Base-by-base conservation (phyloP, 30 jellyfish, hydroid and myxozoan species). In the Clytia hemisphaerica region DNA sequence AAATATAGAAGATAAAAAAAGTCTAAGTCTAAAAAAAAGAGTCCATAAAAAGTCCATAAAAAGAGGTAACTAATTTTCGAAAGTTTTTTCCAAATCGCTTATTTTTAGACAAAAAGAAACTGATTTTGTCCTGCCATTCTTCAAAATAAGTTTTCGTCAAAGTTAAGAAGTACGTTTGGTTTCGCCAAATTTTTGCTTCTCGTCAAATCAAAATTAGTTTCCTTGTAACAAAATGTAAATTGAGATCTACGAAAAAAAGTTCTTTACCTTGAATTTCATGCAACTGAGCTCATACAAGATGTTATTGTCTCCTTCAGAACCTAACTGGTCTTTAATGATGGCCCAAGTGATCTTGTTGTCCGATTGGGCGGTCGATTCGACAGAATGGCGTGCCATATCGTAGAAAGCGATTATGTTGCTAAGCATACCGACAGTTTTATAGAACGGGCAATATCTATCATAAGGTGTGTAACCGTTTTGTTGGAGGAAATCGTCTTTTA, bases 291-390 rank as follows among this genome's bases (percentile, higher is more conserved):
- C 95, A 63, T 92, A 92, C 33, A 92, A 58, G 34, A 92, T 69
- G 47, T 84, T 81, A 66, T 82, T 94, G n/a, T n/a, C n/a, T n/a
- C n/a, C n/a, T n/a, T n/a, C n/a, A n/a, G n/a, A n/a, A 22, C 99
- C 99, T 94, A 92, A 78, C 67, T 83, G 96, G 60, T 92, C 99
- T 34, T 76, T 72, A 67, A 92, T 92, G 45, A 83, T 75, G n/a
- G 88, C 99, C 99, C 99, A 92, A 2, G 99, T 92, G 82, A 92
- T 85, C 71, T 84, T 92, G 84, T 92, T 80, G 30, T 92, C 99
- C 4, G 93, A 77, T 40, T 92, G 84, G 14, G 85, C 75, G 4
- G 95, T 79, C 14, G 89, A 61, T 72, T 92, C 99, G 6, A 92
- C 99, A n/a, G 99, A 78, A 49, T 92, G 95, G 19, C 95, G 59